Evolutionary conservation across 35 echinoderm and acorn worm species (phyloP), one percentile per base, ranked within the genome.

Genomic region (Patiria miniata): DNA sequence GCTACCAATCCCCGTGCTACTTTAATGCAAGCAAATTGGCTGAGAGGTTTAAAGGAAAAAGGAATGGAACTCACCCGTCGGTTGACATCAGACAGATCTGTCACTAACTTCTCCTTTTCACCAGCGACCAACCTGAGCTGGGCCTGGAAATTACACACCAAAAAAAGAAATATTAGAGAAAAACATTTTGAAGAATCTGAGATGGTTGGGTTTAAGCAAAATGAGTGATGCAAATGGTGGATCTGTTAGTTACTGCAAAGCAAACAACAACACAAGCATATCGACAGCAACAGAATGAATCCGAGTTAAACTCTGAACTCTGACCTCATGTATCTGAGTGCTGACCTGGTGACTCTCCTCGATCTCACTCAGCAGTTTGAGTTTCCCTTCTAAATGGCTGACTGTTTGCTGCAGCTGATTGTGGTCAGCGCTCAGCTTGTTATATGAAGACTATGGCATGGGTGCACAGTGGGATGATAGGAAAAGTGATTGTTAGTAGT

Each of bases 61-160:
- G 12, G 42, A 47, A 4, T 73, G 2, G 80, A 51, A 81, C 78
- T 40, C 68, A 93, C 91, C 68, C 79, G 82, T 93, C 76, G 82
- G 33, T 93, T 93, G 26, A 86, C 78, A 88, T 88, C 91, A 83
- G 81, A 42, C n/a, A 83, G 39, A 28, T 93, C 91, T 21, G 7
- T 59, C 9, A 73, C 39, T 32, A 93, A 61, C 4, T 60, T 73
- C 54, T 73, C 61, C 58, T 81, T 93, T 39, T 93, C 91, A 3
- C 39, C 80, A 52, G 81, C 61, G 17, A 93, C 42, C 61, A 87
- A 32, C 30, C 42, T 88, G 1, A 93, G 59, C 65, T 93, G 79
- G 19, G 86, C 78, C 91, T 92, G 77, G 17, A 47, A 77, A 7
- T 22, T n/a, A n/a, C n/a, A 47, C 4, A 12, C 4, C 42, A 47